Percentiles rank a stretch among this genome's conserved stretches.
phyloP scores from a whole-genome alignment of 2,888 invertebrate genomes.

The Pristionchus maxplancki region DNA sequence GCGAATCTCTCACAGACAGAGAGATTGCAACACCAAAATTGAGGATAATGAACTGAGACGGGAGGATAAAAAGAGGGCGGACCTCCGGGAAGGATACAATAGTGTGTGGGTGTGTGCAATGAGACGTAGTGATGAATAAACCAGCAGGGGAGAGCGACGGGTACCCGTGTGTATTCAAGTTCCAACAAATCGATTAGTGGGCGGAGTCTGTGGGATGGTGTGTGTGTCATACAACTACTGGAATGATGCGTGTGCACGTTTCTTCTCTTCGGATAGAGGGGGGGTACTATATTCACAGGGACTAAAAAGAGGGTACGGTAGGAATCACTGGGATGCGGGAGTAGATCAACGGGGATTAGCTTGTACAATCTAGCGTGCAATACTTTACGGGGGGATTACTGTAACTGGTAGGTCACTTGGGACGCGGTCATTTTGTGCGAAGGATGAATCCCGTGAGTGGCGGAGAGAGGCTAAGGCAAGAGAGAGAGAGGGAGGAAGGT shows the following conservation, averaged over 20 bases:
- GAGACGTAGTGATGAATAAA: neutral
- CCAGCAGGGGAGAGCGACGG: neutral
- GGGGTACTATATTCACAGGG: conserved; percentile 4
- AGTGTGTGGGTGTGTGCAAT: conserved; percentile 8
- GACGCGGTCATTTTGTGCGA: neutral
- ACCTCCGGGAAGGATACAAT: neutral
- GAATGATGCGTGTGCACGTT: neutral
- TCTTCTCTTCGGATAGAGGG: neutral
- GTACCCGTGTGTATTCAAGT: conserved; percentile 3
- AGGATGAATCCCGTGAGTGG: neutral
- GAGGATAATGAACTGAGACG: neutral
- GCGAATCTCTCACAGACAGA: neutral
- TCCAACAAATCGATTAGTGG: conserved; percentile 16
- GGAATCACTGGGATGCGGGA: conserved; percentile 6
- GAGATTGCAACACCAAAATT: conserved; percentile 1
- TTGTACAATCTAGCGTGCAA: conserved; percentile 18
- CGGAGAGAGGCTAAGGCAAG: conserved; percentile 41
- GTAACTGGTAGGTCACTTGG: neutral
- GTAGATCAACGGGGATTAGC: no score
- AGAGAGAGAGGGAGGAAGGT: neutral
- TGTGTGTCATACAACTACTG: no score
- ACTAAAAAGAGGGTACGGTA: conserved; percentile 41
- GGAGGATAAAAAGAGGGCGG: neutral
- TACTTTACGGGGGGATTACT: conserved; percentile 4
- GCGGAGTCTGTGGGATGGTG: neutral